These are phyloP conservation scores for Pseudopipra pipra DNA, from an alignment of 2,113 vertebrate species.

Conservation along the genomic window DNA sequence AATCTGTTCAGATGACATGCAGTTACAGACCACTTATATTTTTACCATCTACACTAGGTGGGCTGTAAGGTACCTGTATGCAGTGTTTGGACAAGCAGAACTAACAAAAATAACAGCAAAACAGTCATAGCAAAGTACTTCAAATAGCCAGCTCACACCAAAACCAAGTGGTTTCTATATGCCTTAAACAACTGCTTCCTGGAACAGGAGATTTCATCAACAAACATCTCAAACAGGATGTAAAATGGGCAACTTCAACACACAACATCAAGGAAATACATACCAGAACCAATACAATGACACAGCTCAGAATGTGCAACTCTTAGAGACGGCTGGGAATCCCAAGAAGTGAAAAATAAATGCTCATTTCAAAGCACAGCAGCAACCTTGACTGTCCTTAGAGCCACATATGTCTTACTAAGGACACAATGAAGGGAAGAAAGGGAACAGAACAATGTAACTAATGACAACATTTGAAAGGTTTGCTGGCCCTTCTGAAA, in stretches of 20 bases:
- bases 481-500: not conserved
- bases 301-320: not conserved
- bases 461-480: not conserved
- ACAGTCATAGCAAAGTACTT: not conserved
- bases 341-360: not conserved
- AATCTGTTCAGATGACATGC: not conserved
- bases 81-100: not conserved
- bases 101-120: not conserved
- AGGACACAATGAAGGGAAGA: not conserved
- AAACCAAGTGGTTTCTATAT: not conserved
- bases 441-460: not conserved
- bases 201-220: not conserved
- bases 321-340: not conserved
- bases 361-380: not conserved
- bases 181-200: not conserved
- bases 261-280: not conserved
- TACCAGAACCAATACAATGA: not conserved
- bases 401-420: not conserved
- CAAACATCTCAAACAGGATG: not conserved
- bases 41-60: not conserved
- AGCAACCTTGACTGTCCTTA: conserved; percentile 15
- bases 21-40: not conserved
- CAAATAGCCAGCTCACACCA: not conserved
- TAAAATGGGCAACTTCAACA: not conserved
- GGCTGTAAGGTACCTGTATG: not conserved